Base-by-base conservation (phyloP, 2,797 vertebrate species). In the Hyperoplus lanceolatus region DNA sequence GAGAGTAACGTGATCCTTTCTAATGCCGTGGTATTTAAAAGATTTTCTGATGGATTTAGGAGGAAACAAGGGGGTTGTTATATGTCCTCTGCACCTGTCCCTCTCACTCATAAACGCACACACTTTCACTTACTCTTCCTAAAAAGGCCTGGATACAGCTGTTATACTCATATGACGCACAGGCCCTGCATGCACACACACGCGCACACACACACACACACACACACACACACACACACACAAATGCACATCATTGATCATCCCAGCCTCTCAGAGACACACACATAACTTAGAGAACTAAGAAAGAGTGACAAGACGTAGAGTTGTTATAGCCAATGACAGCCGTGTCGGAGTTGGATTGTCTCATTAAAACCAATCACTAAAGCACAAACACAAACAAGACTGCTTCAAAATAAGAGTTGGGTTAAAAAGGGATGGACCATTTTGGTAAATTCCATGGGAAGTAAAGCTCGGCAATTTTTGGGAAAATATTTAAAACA, bases 1-100 rank as follows among this genome's bases (percentile, higher is more conserved):
- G 85, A 84, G 82, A 90, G 90, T 90, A 90, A 93, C 85, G 88
- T 86, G 90, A 90, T 81, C 87, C 67, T 29, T 80, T 83, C 69
- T 87, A 91, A 91, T 90, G 90, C 86, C 38, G 66, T 1, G 88
- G 90, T 77, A 89, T 92, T 90, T 81, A 75, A 81, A 81, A 87
- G 86, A 91, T 90, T 88, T 29, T 92, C 73, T 68, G 81, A 84
- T 72, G 88, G 90, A 92, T 90, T 88, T 89, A 3, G 21, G 77
- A 58, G 80, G 82, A 92, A 92, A 90, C 89, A 86, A 82, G 77
- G 77, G 29, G 87, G 73, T 75, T 53, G 83, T 87, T 90, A 86
- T 88, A 79, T 54, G 84, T 80, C 73, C 62, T 72, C 84, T 69
- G 88, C 90, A 92, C 87, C 91, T 93, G 90, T 82, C 83, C 67